Evolutionary conservation across 1,140 invertebrate genomes (phyloP).

Genomic region (Neodiprion lecontei): DNA sequence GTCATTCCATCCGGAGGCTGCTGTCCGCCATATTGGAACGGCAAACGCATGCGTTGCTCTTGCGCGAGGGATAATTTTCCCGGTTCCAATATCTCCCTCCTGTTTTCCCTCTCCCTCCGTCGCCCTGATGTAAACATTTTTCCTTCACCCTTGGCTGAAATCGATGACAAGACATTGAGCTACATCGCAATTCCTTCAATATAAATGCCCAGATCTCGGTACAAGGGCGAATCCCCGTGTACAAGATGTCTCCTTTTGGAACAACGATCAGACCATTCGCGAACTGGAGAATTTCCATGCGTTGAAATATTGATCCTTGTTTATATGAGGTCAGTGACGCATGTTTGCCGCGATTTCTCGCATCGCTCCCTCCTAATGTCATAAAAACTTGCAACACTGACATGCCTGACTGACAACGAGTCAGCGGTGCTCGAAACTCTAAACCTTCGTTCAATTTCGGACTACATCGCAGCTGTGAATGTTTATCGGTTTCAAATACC

Average conservation of each 20-base stretch:
- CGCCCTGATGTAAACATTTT: neutral
- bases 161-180: neutral
- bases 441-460: too few relatives aligned
- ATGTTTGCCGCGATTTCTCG: neutral
- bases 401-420: too few relatives aligned
- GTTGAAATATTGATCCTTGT: neutral
- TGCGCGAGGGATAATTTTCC: neutral
- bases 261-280: neutral
- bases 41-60: neutral
- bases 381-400: neutral
- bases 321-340: neutral
- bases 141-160: neutral
- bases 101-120: neutral
- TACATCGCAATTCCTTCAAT: neutral
- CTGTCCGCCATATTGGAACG: neutral
- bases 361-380: neutral
- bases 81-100: neutral
- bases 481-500: too few relatives aligned
- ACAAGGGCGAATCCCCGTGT: too few relatives aligned
- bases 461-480: too few relatives aligned
- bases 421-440: too few relatives aligned
- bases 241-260: too few relatives aligned
- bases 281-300: neutral
- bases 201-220: too few relatives aligned
- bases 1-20: too few relatives aligned